Percentiles rank a stretch among this genome's conserved stretches.
phyloP scores from a whole-genome alignment of 2,888 invertebrate genomes.

The Drosophila diplacantha region DNA sequence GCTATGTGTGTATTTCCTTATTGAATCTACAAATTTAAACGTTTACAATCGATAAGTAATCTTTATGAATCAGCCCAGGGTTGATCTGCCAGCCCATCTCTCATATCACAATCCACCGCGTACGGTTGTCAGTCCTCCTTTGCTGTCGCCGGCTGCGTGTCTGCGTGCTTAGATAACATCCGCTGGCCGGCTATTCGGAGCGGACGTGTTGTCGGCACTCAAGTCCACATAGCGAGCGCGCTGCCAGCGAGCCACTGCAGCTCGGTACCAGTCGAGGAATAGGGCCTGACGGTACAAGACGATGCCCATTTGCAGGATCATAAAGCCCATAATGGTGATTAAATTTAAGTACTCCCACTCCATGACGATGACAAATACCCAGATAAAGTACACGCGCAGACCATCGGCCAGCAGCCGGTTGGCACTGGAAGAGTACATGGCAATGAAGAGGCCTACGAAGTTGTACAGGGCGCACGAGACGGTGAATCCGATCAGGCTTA shows the following conservation, averaged over 20 bases:
- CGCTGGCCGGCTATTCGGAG: slow-evolving; percentile 68
- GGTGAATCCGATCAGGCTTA: slow-evolving; percentile 84
- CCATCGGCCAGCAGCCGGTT: slow-evolving; percentile 94
- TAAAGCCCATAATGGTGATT: slow-evolving; percentile 88
- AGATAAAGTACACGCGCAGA: slow-evolving; percentile 92
- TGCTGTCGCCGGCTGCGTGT: neutral
- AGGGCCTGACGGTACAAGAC: slow-evolving; percentile 87
- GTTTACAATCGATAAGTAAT: slow-evolving; percentile 39
- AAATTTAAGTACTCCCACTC: slow-evolving; percentile 89
- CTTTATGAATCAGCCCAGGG: slow-evolving; percentile 36
- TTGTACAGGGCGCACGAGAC: slow-evolving; percentile 95
- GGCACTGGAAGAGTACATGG: slow-evolving; percentile 95
- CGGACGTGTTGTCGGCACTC: slow-evolving; percentile 44
- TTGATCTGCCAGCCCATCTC: slow-evolving; percentile 44
- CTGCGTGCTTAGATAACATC: slow-evolving; percentile 66
- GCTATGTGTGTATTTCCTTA: slow-evolving; percentile 15
- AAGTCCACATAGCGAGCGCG: slow-evolving; percentile 68
- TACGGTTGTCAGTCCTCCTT: slow-evolving; percentile 3
- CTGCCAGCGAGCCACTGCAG: slow-evolving; percentile 58
- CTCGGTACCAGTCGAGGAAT: slow-evolving; percentile 70
- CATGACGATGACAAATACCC: slow-evolving; percentile 87
- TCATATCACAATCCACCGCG: slow-evolving; percentile 57
- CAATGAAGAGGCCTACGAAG: slow-evolving; percentile 93
- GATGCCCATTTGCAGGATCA: slow-evolving; percentile 87
- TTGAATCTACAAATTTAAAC: slow-evolving; percentile 19